These are phyloP conservation scores for Catharus fuscescens DNA, from an alignment of 2,113 vertebrate species.

Conservation along the genomic window DNA sequence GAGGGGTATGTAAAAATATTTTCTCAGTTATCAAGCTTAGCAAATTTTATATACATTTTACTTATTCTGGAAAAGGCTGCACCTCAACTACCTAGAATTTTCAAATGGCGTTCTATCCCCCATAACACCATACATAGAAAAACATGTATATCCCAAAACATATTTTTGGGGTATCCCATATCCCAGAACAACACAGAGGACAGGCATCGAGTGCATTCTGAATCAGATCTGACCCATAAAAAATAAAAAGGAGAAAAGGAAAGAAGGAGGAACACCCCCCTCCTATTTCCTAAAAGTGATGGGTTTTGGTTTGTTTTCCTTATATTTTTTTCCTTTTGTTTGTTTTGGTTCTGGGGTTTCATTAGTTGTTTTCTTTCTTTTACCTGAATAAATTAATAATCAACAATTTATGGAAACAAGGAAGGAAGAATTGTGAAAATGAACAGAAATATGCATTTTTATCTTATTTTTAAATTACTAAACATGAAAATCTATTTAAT, in stretches of 20 bases:
- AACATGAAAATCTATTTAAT: not conserved
- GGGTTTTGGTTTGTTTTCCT: not conserved
- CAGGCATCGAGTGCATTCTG: not conserved
- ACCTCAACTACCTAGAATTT: not conserved
- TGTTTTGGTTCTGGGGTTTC: not conserved
- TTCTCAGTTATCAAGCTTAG: not conserved
- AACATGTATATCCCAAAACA: too few relatives aligned
- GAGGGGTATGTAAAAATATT: not conserved
- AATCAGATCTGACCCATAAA: not conserved
- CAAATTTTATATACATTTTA: not conserved
- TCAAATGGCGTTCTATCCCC: not conserved
- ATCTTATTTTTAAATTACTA: not conserved
- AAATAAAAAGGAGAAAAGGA: not conserved
- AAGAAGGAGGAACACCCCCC: fast-evolving
- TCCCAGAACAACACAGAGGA: not conserved
- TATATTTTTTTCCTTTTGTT: not conserved
- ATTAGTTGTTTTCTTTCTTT: not conserved
- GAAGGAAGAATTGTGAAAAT: not conserved
- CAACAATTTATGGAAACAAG: not conserved
- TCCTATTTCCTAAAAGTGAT: not conserved
- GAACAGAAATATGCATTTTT: not conserved
- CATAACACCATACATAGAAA: not conserved
- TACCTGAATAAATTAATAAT: not conserved
- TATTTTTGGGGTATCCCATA: not conserved
- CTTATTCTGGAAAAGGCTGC: not conserved